Base-by-base conservation (phyloP, 2,113 vertebrate genomes). In the Sylvietta virens region DNA sequence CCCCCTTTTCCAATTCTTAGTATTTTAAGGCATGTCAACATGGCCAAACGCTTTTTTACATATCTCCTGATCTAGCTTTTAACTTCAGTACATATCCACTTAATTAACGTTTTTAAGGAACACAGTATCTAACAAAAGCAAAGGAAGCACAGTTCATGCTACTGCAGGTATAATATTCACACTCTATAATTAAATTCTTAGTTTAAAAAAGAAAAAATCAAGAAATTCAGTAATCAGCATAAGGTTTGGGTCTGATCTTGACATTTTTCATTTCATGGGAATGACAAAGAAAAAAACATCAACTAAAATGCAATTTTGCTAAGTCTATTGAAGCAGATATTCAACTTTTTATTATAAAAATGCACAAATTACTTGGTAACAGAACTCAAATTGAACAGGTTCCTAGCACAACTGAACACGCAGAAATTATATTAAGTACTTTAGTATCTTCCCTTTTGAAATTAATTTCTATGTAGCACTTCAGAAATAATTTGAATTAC, bases 401-500 rank as follows among this genome's bases (percentile, higher is more conserved):
- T 42, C 37, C n/a, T 53, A 82, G 57, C 9, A 70, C 11, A 66
- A 73, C 0, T 69, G 54, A 78, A 77, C 33, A 54, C 0, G 2
- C 2, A 84, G 37, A 50, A 80, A 44, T n/a, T 80, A 64, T 19
- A 78, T 66, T 71, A 84, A 88, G 74, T 58, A 81, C 58, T 44
- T 57, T n/a, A 24, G 14, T 50, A 85, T 30, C 54, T 76, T 58
- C 56, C 20, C 18, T 73, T 73, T 65, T 56, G 15, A 86, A 93
- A 86, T 62, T 14, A 73, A 83, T 70, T 80, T 84, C 74, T 45
- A 33, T 10, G 23, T 45, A 86, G 45, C 23, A 50, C n/a, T 77
- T 60, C 39, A 93, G 54, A 88, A 86, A 82, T 72, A 51, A 90
- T 71, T 87, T 93, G 61, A 67, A 89, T 81, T 94, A 82, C 9